Conservation (phyloP, 2,888 invertebrate genomes). For the Andrena flavipes region DNA sequence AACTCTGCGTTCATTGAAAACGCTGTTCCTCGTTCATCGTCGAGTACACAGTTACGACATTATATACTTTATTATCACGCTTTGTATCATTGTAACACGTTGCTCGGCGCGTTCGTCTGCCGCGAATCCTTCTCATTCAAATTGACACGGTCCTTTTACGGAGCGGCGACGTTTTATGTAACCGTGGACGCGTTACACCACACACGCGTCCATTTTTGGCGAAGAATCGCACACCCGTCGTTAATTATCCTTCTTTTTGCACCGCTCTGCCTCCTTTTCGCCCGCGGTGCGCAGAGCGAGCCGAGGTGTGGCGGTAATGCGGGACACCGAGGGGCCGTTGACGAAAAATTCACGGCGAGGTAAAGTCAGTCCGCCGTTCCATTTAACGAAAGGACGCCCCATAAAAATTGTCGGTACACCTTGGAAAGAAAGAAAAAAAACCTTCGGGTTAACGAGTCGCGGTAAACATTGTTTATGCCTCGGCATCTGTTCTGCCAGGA, state of each 20-base stretch:
- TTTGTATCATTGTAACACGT: conserved; percentile 27
- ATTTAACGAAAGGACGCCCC: conserved; percentile 22
- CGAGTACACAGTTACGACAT: conserved; percentile 21
- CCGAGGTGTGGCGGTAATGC: conserved; percentile 46
- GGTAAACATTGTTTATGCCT: neutral
- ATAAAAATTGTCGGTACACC: conserved; percentile 24
- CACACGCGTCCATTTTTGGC: conserved; percentile 64
- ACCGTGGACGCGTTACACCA: conserved; percentile 61
- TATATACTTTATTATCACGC: conserved; percentile 30
- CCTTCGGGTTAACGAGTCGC: neutral
- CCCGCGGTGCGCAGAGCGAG: conserved; percentile 5
- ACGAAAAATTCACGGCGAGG: conserved; percentile 14
- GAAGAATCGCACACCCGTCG: conserved; percentile 52
- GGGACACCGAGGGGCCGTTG: conserved; percentile 13
- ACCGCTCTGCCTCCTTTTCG: conserved; percentile 27
- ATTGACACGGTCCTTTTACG: conserved; percentile 74
- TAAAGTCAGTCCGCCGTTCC: conserved; percentile 13
- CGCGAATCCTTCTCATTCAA: conserved; percentile 64
- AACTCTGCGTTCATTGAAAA: too few species aligned
- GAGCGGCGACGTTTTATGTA: conserved; percentile 64
- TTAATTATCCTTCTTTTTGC: conserved; percentile 66
- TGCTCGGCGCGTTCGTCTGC: neutral
- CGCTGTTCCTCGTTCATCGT: too few species aligned
- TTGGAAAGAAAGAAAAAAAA: neutral
- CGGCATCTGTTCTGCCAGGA: neutral